A percentile compares a stretch with the other conserved stretches of the same genome.
Conservation (phyloP, 2,797 vertebrate species). For the Jordanella pulchra region DNA sequence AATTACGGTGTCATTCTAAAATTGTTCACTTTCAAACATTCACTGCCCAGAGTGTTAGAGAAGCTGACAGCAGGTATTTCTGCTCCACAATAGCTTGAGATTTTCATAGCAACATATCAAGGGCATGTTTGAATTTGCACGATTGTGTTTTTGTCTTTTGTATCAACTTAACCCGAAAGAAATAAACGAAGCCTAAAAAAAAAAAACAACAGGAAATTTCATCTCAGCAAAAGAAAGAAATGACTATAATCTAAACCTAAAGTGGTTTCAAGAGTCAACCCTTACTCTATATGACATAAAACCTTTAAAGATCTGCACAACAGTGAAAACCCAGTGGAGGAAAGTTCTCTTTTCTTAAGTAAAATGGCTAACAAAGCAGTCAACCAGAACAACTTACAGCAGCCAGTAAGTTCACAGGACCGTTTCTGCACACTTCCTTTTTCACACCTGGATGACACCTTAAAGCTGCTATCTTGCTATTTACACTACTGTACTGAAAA, state of each 20-base stretch:
- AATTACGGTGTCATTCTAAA: not conserved
- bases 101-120: constrained; percentile 1
- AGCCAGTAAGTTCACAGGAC: constrained; percentile 26
- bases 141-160: not conserved
- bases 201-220: constrained; percentile 57
- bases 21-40: not conserved
- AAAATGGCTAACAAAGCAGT: constrained; percentile 19
- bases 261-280: constrained; percentile 16
- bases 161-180: not conserved
- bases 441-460: constrained; percentile 24
- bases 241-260: constrained; percentile 60
- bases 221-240: constrained; percentile 56
- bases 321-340: constrained; percentile 12
- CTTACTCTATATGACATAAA: not conserved
- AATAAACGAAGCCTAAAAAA: constrained; percentile 42
- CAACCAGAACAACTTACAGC: constrained; percentile 18
- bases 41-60: not conserved
- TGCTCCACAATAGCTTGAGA: not conserved
- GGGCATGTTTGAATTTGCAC: constrained; percentile 15
- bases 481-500: not conserved
- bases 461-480: not conserved
- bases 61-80: not conserved
- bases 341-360: constrained; percentile 12
- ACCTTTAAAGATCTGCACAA: constrained; percentile 17
- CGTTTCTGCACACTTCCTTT: not conserved